A percentile compares a stretch with the other conserved stretches of the same genome.
Evolutionary conservation across 2,113 vertebrate genomes (phyloP).

Genomic region (Tachuris rubrigastra): DNA sequence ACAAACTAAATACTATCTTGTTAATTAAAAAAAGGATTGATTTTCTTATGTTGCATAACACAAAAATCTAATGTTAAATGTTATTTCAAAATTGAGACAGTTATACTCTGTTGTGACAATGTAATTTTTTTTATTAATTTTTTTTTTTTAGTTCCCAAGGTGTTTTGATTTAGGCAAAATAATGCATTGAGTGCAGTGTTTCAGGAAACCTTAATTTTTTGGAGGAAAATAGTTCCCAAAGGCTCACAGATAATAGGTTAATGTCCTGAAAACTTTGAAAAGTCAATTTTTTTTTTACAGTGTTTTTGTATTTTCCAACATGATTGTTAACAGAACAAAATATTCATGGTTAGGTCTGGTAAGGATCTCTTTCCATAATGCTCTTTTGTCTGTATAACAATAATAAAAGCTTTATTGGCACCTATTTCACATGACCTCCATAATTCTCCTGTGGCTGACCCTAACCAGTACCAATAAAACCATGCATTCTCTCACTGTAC

Average conservation of each 20-base stretch:
- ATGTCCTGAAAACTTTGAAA: background rate
- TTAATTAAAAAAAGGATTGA: background rate
- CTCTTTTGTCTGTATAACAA: constrained; percentile 62
- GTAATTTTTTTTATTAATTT: background rate
- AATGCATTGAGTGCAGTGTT: background rate
- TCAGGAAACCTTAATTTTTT: background rate
- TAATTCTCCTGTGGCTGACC: constrained; percentile 61
- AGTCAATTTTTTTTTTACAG: background rate
- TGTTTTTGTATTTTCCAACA: background rate
- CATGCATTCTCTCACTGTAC: constrained; percentile 19
- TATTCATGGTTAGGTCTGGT: constrained; percentile 29
- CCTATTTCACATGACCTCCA: constrained; percentile 59
- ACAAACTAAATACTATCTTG: background rate
- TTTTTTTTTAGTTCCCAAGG: background rate
- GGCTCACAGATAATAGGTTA: background rate
- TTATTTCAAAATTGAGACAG: background rate
- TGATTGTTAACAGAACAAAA: constrained; percentile 55
- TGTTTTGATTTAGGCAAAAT: background rate
- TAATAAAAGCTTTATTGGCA: constrained; percentile 69
- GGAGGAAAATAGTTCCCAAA: background rate
- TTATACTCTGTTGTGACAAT: background rate
- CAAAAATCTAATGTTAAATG: background rate
- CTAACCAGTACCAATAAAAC: constrained; percentile 61
- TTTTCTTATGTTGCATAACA: background rate
- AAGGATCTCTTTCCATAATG: constrained; percentile 59